Conservation (phyloP, 2,113 vertebrate genomes). For the Diphyllodes magnificus region DNA sequence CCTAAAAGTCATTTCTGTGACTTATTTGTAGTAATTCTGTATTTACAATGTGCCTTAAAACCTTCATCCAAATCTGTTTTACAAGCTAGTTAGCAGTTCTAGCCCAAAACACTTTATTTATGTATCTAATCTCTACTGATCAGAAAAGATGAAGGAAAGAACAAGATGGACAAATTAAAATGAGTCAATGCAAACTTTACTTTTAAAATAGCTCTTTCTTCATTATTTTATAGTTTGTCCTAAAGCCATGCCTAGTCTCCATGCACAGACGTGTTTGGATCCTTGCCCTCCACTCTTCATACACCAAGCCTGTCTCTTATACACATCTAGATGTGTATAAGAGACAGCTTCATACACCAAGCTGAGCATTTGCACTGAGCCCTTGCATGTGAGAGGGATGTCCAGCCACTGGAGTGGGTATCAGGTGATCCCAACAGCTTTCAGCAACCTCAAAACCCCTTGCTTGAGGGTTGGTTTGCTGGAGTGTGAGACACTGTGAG, state of each 20-base stretch:
- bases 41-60: background rate
- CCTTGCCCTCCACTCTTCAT: background rate
- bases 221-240: background rate
- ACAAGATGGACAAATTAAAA: background rate
- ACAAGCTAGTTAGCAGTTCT: slow-evolving; percentile 7
- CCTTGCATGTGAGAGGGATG: background rate
- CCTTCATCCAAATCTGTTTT: background rate
- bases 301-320: too few relatives aligned
- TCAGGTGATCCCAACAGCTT: fast-evolving
- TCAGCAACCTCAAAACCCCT: background rate
- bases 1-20: background rate
- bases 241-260: background rate
- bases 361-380: background rate
- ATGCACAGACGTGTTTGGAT: background rate
- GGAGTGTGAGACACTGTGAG: background rate
- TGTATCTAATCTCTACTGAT: slow-evolving; percentile 24
- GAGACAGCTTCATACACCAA: background rate
- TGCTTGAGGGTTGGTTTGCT: background rate
- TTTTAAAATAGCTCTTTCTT: background rate
- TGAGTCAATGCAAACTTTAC: background rate
- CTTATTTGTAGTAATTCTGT: background rate
- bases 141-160: slow-evolving; percentile 37
- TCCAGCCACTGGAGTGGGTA: background rate
- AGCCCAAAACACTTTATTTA: background rate
- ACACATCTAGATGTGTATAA: too few relatives aligned